Conservation (phyloP, 2,797 vertebrate species). For the Sorex maritimensis region DNA sequence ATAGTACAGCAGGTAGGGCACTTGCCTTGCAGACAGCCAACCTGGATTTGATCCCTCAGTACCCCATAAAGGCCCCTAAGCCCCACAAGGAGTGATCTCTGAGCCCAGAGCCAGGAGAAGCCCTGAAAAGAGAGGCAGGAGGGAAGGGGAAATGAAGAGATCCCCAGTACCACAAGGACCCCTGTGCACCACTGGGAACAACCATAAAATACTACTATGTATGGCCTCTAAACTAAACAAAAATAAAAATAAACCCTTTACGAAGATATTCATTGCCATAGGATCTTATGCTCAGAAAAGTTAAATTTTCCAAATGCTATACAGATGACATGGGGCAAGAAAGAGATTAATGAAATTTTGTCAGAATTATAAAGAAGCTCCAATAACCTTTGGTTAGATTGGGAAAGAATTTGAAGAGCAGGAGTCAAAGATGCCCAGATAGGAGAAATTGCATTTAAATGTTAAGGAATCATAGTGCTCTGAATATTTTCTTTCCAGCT, state of each 20-base stretch:
- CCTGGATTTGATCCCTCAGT: too few relatives aligned
- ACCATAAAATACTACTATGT: too few relatives aligned
- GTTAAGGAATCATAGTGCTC: not conserved
- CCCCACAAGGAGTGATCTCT: too few relatives aligned
- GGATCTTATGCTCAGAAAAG: constrained; percentile 47
- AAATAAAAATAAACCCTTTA: not conserved
- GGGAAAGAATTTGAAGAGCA: constrained; percentile 22
- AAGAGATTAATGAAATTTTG: constrained; percentile 53
- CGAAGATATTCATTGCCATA: not conserved
- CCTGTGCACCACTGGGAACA: too few relatives aligned
- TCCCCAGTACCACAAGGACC: too few relatives aligned
- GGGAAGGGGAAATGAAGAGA: too few relatives aligned
- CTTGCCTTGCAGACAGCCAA: too few relatives aligned
- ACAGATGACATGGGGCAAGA: not conserved
- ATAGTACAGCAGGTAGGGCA: too few relatives aligned
- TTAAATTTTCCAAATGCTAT: constrained; percentile 27
- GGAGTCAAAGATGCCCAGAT: constrained; percentile 1
- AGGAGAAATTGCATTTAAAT: constrained; percentile 11
- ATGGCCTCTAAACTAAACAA: too few relatives aligned
- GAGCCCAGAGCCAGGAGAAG: too few relatives aligned
- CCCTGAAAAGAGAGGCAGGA: too few relatives aligned
- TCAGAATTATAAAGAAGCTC: constrained; percentile 17
- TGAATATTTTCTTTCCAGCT: constrained; percentile 43
- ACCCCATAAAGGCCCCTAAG: too few relatives aligned
- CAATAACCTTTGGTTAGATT: constrained; percentile 8